A percentile compares a stretch with the other conserved stretches of the same genome.
phyloP scores from a whole-genome alignment of 2,888 invertebrate genomes.

The Diplolepis rosae region DNA sequence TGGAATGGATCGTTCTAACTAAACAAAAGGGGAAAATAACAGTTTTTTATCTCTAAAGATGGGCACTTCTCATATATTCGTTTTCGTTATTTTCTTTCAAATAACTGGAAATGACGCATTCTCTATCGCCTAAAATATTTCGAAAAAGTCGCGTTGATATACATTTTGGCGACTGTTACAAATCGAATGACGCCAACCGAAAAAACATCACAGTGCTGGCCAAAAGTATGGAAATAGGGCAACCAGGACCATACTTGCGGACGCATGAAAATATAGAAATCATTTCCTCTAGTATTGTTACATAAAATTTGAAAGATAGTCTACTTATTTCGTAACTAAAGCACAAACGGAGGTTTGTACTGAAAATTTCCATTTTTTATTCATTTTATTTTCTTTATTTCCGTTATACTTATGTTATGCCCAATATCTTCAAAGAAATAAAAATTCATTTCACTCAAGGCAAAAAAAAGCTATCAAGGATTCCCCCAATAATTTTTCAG shows the following conservation, averaged over 20 bases:
- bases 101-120: neutral
- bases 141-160: neutral
- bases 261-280: neutral
- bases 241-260: neutral
- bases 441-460: too few relatives aligned
- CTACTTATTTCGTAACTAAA: neutral
- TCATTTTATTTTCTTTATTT: neutral
- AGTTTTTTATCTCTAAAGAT: neutral
- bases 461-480: too few relatives aligned
- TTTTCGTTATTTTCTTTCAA: neutral
- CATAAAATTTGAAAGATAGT: neutral
- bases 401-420: neutral
- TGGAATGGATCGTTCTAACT: neutral
- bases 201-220: neutral
- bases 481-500: too few relatives aligned
- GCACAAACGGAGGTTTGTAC: neutral
- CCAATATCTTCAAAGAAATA: too few relatives aligned
- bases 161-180: neutral
- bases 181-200: neutral
- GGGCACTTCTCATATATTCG: too few relatives aligned
- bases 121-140: neutral
- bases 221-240: neutral
- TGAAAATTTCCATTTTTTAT: neutral
- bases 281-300: neutral
- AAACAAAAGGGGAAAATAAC: neutral